A percentile compares a stretch with the other conserved stretches of the same genome.
Conservation (phyloP, 1,140 invertebrate species). For the Drosophila pandora region DNA sequence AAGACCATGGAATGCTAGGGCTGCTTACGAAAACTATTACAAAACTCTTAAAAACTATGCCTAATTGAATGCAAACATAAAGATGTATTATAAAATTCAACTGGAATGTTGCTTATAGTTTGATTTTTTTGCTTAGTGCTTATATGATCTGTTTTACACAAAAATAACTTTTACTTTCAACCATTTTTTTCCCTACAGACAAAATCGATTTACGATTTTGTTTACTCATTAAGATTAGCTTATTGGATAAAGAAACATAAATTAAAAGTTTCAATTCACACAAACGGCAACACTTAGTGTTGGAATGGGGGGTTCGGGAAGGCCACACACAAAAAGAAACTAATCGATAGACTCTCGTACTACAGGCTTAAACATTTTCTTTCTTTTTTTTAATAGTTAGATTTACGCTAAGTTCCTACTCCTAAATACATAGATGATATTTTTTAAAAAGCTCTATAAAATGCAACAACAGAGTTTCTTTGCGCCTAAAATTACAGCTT, state of each 20-base stretch:
- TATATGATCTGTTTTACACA: conserved; percentile 26
- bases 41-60: conserved; percentile 37
- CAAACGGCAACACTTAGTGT: conserved; percentile 73
- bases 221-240: conserved; percentile 66
- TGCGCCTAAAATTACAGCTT: conserved; percentile 25
- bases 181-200: conserved; percentile 66
- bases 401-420: conserved; percentile 31
- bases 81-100: conserved; percentile 39
- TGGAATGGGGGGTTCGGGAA: conserved; percentile 20
- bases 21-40: conserved; percentile 36
- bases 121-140: conserved; percentile 1
- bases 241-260: conserved; percentile 65
- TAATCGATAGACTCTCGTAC: conserved; percentile 67
- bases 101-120: conserved; percentile 59
- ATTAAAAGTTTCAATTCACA: conserved; percentile 62
- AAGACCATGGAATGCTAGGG: conserved; percentile 73
- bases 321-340: conserved; percentile 32
- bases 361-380: conserved; percentile 26
- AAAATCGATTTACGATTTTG: conserved; percentile 60
- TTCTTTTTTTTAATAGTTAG: conserved; percentile 1
- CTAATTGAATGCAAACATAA: conserved; percentile 26
- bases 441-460: conserved; percentile 32
- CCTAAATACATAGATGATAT: conserved; percentile 10
- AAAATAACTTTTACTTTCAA: conserved; percentile 70
- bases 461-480: conserved; percentile 48